phyloP scores from a whole-genome alignment of 2,797 vertebrate species.

The Xenops minutus region DNA sequence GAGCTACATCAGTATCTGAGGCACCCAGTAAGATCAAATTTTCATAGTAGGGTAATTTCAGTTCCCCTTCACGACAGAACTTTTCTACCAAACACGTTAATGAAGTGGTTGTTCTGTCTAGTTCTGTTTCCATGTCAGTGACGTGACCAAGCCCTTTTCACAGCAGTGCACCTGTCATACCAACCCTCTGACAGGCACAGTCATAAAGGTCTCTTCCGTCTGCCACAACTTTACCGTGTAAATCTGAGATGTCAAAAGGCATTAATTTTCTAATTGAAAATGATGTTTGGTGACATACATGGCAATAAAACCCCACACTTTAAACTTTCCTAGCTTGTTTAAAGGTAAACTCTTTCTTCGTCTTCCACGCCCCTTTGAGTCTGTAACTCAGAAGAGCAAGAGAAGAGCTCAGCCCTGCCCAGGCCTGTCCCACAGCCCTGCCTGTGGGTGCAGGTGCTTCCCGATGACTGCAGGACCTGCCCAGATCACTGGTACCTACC shows the following conservation, averaged over 20 bases:
- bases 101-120: background rate
- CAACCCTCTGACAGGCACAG: background rate
- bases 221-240: background rate
- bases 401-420: rapidly evolving
- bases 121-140: background rate
- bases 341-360: background rate
- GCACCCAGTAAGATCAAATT: background rate
- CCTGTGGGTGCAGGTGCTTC: rapidly evolving
- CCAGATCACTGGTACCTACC: background rate
- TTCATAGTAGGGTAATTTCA: background rate
- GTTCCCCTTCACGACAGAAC: background rate
- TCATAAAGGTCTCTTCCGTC: background rate
- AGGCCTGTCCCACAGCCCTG: rapidly evolving
- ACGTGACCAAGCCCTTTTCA: background rate
- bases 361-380: background rate
- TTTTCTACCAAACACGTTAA: background rate
- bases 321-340: background rate
- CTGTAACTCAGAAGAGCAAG: background rate
- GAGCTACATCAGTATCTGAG: background rate
- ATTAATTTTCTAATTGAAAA: background rate
- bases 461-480: background rate
- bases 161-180: background rate
- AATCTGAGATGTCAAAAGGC: background rate
- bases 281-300: rapidly evolving
- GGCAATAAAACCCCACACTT: background rate